Percentiles rank a stretch among this genome's conserved stretches.
Conservation (phyloP, 2,797 vertebrate species). For the Malacoraja senta region DNA sequence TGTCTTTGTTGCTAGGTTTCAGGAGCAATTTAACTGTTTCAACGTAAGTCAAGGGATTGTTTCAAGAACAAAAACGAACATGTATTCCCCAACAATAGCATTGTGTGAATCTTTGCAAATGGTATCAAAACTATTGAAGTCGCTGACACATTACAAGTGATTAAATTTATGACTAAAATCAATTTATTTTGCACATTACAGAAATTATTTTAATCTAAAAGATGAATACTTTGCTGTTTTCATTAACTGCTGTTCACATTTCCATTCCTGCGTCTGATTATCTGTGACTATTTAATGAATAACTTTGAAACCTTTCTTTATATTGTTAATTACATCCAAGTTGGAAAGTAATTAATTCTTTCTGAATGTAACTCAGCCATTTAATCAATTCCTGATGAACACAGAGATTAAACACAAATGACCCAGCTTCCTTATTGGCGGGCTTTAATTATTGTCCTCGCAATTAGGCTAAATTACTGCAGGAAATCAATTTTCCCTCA, state of each 20-base stretch:
- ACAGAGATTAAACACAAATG: constrained; percentile 72
- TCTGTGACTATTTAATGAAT: constrained; percentile 69
- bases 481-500: constrained; percentile 56
- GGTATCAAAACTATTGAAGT: background rate
- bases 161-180: constrained; percentile 9
- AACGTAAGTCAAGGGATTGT: background rate
- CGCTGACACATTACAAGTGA: background rate
- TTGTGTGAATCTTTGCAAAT: background rate
- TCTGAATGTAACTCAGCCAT: constrained; percentile 67
- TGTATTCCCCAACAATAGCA: background rate
- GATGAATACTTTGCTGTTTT: constrained; percentile 47
- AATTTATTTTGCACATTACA: constrained; percentile 35
- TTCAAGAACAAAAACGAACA: background rate
- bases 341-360: constrained; percentile 76
- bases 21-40: background rate
- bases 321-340: constrained; percentile 71
- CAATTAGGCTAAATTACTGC: constrained; percentile 56
- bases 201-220: constrained; percentile 41
- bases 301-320: constrained; percentile 69
- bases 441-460: constrained; percentile 59
- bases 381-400: constrained; percentile 77
- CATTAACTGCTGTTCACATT: constrained; percentile 64
- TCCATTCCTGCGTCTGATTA: constrained; percentile 71
- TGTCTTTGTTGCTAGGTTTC: background rate
- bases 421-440: constrained; percentile 59